Conservation (phyloP, 2,888 invertebrate genomes). For the Ectropis crepuscularia region DNA sequence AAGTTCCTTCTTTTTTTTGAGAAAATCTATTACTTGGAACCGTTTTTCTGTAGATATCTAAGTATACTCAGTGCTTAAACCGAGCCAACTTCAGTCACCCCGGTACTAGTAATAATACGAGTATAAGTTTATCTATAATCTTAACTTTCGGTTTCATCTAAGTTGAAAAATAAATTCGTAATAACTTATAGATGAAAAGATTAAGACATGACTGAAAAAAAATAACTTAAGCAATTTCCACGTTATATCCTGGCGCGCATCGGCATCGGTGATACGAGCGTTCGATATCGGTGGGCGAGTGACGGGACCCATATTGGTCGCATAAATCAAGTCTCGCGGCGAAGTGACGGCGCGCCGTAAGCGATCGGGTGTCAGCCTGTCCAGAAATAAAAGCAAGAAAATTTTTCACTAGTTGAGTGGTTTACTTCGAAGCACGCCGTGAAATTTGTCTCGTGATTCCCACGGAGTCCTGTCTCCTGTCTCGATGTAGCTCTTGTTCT, state of each 20-base stretch:
- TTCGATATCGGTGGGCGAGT: constrained; percentile 74
- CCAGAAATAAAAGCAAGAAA: constrained; percentile 80
- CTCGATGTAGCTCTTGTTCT: constrained; percentile 29
- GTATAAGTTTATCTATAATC: no score
- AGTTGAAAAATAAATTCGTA: constrained; percentile 7
- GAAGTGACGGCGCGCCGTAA: constrained; percentile 79
- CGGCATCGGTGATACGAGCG: constrained; percentile 63
- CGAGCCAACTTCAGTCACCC: no score
- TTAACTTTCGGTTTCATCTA: not conserved
- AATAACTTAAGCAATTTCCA: constrained; percentile 42
- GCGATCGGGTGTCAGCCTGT: constrained; percentile 81
- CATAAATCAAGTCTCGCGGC: constrained; percentile 80
- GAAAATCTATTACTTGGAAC: no score
- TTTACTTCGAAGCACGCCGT: constrained; percentile 75
- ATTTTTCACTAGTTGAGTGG: constrained; percentile 79
- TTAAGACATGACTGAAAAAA: constrained; percentile 31
- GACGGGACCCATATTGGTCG: constrained; percentile 81
- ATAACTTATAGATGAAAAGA: constrained; percentile 23
- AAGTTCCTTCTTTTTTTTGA: no score
- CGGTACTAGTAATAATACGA: no score
- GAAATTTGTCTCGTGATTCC: constrained; percentile 72
- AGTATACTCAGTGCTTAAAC: no score
- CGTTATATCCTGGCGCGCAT: constrained; percentile 54
- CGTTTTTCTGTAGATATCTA: no score
- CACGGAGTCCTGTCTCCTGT: constrained; percentile 43